These are phyloP conservation scores for Urophycis tenuis DNA, from an alignment of 2,797 vertebrate species.

Conservation along the genomic window DNA sequence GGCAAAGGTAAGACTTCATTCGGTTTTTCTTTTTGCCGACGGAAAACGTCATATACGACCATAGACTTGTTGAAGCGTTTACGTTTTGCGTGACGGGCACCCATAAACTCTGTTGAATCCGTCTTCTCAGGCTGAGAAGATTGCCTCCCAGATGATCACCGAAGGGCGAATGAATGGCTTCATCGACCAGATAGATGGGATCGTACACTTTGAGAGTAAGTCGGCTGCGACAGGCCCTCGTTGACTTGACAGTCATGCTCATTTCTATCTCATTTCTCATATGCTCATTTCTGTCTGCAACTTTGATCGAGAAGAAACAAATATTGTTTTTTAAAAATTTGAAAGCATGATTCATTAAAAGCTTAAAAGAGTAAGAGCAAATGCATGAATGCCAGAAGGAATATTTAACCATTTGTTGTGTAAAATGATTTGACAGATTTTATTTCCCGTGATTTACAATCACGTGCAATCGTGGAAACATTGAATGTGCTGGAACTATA, in stretches of 20 bases:
- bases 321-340: not conserved
- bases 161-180: slow-evolving; percentile 99
- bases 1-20: slow-evolving; percentile 79
- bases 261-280: not conserved
- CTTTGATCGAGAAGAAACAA: not conserved
- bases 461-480: not conserved
- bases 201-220: slow-evolving; percentile 99
- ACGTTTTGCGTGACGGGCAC: not conserved
- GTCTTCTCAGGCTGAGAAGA: slow-evolving; percentile 86
- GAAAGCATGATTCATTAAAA: too few species aligned
- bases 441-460: not conserved
- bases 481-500: not conserved
- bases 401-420: not conserved
- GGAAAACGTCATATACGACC: not conserved
- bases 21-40: slow-evolving; percentile 3
- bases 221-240: slow-evolving; percentile 18
- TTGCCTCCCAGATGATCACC: slow-evolving; percentile 99
- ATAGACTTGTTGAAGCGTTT: not conserved
- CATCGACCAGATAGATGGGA: slow-evolving; percentile 97
- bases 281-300: not conserved
- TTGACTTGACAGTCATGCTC: not conserved
- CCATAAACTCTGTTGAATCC: not conserved
- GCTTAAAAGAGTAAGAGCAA: too few species aligned
- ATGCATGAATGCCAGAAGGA: too few species aligned
- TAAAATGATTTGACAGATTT: not conserved